phyloP scores from a whole-genome alignment of 2,113 vertebrate genomes.

The Psittacula cyanocephala region DNA sequence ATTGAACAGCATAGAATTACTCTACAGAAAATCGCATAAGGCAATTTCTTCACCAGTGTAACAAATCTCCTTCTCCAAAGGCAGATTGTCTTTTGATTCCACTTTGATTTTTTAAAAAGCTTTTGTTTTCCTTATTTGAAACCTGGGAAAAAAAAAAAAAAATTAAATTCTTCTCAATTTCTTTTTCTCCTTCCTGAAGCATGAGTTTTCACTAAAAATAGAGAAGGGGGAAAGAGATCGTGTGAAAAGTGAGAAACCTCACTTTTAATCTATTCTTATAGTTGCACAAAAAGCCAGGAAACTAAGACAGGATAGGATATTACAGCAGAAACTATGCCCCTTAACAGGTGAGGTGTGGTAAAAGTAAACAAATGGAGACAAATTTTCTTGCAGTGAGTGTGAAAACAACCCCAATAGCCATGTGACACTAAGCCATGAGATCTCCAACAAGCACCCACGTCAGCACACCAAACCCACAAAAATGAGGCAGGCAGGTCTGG shows the following conservation, averaged over 20 bases:
- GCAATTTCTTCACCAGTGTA: not conserved
- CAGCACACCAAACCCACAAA: fast-evolving
- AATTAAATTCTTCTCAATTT: not conserved
- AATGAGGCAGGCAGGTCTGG: not conserved
- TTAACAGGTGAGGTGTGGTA: not conserved
- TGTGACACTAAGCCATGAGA: not conserved
- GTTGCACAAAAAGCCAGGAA: not conserved
- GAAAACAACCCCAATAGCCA: not conserved
- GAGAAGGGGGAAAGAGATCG: not conserved
- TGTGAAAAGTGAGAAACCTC: not conserved
- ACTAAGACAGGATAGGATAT: not conserved
- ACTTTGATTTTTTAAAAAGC: not conserved
- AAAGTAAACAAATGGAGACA: not conserved
- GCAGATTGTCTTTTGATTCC: not conserved
- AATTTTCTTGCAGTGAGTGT: not conserved
- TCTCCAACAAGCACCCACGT: fast-evolving
- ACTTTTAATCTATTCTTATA: not conserved
- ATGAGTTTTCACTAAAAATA: not conserved
- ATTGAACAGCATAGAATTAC: not conserved
- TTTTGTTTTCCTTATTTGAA: not conserved
- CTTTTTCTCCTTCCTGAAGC: not conserved
- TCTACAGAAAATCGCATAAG: not conserved
- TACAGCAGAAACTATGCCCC: not conserved
- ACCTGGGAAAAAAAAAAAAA: not conserved
- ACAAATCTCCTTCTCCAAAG: not conserved